Evolutionary conservation across 2,797 vertebrate species (phyloP), one percentile per base, ranked within the genome.

Genomic region (Cyprinodon diabolis): DNA sequence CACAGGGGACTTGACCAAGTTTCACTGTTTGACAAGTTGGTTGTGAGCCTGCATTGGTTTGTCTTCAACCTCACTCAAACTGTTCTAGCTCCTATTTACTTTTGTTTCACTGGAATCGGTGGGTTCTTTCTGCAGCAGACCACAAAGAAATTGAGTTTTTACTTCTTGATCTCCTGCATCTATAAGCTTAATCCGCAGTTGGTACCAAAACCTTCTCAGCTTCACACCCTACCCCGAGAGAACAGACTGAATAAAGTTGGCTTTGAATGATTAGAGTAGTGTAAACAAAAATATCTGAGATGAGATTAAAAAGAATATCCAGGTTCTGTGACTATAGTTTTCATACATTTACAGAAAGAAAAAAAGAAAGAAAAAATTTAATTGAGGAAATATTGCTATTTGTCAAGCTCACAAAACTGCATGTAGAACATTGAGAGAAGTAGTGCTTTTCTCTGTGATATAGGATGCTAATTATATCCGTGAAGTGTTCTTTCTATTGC

Each of bases 281-380:
- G 66, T 25, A 12, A 40, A 55, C 60, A 66, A 30, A 4, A 35
- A 62, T n/a, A n/a, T 8, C 11, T 49, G 57, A 17, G 35, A 47
- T 35, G 37, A 43, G 0, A 9, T 4, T 63, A 43, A 48, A 56
- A 5, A 23, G 55, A 25, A 13, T 67, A 37, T 21, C 15, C n/a
- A 60, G 51, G 43, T 51, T 72, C 56, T 71, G 47, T 54, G 71
- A 71, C 56, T 66, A 57, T 25, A 54, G 11, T 35, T 69, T 25
- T 17, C 56, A 23, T 55, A 72, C 30, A 37, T 57, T 45, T 56
- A 67, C 25, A 71, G n/a, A 51, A 5, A 55, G n/a, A 54, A 23
- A 23, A 47, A 37, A 45, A 45, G 76, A 51, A 43, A 48, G 9
- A 54, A 0, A 30, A 30, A 30, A 3, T 13, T 3, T 5, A 35